Evolutionary conservation across 2,113 vertebrate species (phyloP), one percentile per base, ranked within the genome.

Genomic region (Nibea coibor): DNA sequence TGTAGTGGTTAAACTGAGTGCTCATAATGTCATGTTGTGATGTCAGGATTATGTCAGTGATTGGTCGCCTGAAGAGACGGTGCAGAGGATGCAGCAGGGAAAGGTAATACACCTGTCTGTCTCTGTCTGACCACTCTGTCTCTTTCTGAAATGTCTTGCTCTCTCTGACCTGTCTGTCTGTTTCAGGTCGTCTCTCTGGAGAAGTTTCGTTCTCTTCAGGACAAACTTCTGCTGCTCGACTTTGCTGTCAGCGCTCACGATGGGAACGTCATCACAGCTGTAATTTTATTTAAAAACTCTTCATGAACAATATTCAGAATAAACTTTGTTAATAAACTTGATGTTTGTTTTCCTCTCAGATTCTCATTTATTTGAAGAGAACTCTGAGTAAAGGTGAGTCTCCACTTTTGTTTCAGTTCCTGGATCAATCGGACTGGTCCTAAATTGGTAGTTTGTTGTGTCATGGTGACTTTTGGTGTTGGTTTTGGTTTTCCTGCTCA

Each of bases 221-320:
- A 98, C 75, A 99, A 99, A 83, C 84, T 99, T 71, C 82, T 95
- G 24, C 96, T 99, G 19, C 89, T 99, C 63, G 98, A 99, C 77
- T 94, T 95, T 79, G 95, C 97, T 17, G 96, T 98, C 5, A 78
- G 69, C n/a, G 92, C 93, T 12, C 94, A 97, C 0, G 97, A 99
- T 72, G 98, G 97, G 20, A 99, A 99, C 19, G 95, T 97, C 93
- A 98, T 99, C 91, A 98, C 97, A 31, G 97, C 97, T 7, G 92
- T 93, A 89, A 88, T 50, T 72, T 75, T 7, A 57, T 50, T 67
- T 1, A 9, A 39, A 9, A 39, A 39, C 35, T 39, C 11, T 12
- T 14, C 4, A 45, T 45, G 10, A 14, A 12, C 12, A 45, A 45
- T 45, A 39, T 9, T 8, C 35, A 9, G 8, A 39, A 39, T 45